Evolutionary conservation across 2,797 vertebrate genomes (phyloP).

Genomic region (Novumbra hubbsi): DNA sequence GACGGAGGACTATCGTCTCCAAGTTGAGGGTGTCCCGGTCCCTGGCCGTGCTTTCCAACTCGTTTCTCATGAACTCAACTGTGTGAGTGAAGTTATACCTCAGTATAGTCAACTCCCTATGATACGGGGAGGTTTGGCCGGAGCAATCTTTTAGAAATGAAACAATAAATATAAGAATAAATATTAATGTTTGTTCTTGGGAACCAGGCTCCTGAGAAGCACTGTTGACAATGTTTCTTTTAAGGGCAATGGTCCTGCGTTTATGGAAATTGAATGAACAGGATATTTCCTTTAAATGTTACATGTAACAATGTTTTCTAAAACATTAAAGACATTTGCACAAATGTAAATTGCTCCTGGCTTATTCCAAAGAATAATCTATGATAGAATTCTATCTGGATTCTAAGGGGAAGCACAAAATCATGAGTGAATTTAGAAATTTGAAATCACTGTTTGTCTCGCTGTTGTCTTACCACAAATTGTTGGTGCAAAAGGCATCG

Average conservation of each 20-base stretch:
- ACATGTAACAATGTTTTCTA: neutral
- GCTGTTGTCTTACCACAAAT: neutral
- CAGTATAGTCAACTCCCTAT: slow-evolving; percentile 25
- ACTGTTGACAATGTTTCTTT: neutral
- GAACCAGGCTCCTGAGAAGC: neutral
- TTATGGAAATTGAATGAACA: neutral
- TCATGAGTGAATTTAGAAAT: neutral
- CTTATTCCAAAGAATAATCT: neutral
- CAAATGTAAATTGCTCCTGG: neutral
- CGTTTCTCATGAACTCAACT: slow-evolving; percentile 27
- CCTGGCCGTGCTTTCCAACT: slow-evolving; percentile 38
- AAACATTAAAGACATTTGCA: neutral
- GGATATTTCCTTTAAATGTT: neutral
- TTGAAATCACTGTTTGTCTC: neutral
- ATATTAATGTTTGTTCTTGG: neutral
- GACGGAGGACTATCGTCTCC: slow-evolving; percentile 51
- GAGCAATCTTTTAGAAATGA: neutral
- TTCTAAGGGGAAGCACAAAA: neutral
- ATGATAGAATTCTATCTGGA: neutral
- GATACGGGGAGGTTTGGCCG: neutral
- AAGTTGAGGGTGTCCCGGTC: slow-evolving; percentile 53
- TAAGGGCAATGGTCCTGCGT: neutral
- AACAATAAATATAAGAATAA: neutral
- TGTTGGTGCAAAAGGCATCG: neutral
- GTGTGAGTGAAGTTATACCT: slow-evolving; percentile 69